Evolutionary conservation across 2,888 invertebrate species (phyloP), one percentile per base, ranked within the genome.

Genomic region (Diloba caeruleocephala): DNA sequence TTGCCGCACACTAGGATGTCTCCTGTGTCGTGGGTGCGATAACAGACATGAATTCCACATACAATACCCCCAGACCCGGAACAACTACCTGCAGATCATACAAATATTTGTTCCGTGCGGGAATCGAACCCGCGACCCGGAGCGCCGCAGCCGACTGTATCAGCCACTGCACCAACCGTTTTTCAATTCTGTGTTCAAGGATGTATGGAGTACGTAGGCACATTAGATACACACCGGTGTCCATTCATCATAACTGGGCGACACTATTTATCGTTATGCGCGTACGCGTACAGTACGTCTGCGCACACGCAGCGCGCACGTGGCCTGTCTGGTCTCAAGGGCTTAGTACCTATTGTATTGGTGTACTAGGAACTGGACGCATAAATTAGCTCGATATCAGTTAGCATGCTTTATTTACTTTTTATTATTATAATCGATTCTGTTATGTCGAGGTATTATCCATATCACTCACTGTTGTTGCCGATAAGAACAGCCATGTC

Each of bases 251-350:
- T 37, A 48, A 33, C 54, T 36, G 37, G 36, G 15, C 26, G 38
- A 42, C 42, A 51, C 54, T 57, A 34, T 13, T 28, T 32, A n/a
- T 12, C 12, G 21, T 10, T 17, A 43, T 46, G 59, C 55, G 68
- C 55, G 46, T 51, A 63, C 63, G 63, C 57, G 45, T 19, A 36
- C 31, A 33, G 28, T 9, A 31, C 32, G n/a, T 12, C 25, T 39
- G 42, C 29, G 42, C 32, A 31, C 50, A 56, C 45, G 54, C 50
- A 49, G n/a, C 37, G 29, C 43, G 51, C 71, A 70, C 67, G 64
- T 63, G 74, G 67, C 60, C 66, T n/a, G 31, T n/a, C n/a, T 12
- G 13, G 51, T 44, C 67, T 54, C 71, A 48, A 58, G 64, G 59
- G 56, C 14, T 39, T 25, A 49, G 45, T 12, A 44, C 28, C 13